phyloP scores from a whole-genome alignment of 1,140 invertebrate species.

The Drosophila tristis region DNA sequence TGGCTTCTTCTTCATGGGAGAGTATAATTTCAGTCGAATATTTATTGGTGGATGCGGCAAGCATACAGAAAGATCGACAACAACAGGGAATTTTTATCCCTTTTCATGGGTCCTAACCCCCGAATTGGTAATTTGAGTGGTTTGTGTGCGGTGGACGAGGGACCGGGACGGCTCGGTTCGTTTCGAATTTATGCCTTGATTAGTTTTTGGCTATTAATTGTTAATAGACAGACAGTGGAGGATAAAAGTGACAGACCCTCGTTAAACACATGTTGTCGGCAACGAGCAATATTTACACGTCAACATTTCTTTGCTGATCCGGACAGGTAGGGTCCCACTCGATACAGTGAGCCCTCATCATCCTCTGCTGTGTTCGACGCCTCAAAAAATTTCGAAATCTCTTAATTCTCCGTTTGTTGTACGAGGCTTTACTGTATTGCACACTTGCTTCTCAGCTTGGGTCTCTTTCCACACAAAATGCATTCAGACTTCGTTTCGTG shows the following conservation, averaged over 20 bases:
- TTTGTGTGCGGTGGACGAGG: slow-evolving; percentile 44
- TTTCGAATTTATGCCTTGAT: slow-evolving; percentile 61
- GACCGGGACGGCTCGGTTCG: slow-evolving; percentile 16
- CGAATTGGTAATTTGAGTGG: slow-evolving; percentile 49
- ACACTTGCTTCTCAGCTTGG: slow-evolving; percentile 19
- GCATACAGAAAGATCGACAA: slow-evolving; percentile 35
- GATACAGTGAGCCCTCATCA: slow-evolving; percentile 21
- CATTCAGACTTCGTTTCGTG: slow-evolving; percentile 35
- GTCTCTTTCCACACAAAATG: neutral
- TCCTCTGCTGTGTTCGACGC: too few species aligned
- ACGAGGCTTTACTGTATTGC: slow-evolving; percentile 17
- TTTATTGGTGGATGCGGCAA: slow-evolving; percentile 54
- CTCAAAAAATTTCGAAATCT: neutral
- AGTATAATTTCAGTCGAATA: slow-evolving; percentile 63
- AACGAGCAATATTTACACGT: slow-evolving; percentile 52
- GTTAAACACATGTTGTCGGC: slow-evolving; percentile 76
- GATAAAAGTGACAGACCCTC: slow-evolving; percentile 66
- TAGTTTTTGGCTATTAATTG: slow-evolving; percentile 64
- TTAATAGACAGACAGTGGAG: slow-evolving; percentile 62
- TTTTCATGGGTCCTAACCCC: slow-evolving; percentile 16
- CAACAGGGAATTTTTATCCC: slow-evolving; percentile 19
- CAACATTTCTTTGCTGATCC: slow-evolving; percentile 42
- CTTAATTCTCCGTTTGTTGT: neutral
- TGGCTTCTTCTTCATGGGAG: slow-evolving; percentile 59
- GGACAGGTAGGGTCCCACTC: slow-evolving; percentile 28